Percentiles rank a stretch among this genome's conserved stretches.
Conservation (phyloP, 2,797 vertebrate species). For the Anisognathus igniventris region DNA sequence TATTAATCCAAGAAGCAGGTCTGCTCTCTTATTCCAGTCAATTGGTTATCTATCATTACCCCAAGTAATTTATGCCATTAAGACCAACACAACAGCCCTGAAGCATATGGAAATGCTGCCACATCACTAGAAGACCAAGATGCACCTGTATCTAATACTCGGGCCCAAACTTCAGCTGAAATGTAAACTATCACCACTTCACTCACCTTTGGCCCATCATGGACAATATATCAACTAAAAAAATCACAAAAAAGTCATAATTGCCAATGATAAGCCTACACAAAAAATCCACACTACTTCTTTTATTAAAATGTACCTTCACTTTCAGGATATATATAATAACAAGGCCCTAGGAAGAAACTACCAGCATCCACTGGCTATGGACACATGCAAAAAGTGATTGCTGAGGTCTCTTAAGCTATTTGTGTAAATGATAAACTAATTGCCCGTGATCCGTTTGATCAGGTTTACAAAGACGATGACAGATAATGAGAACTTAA, state of each 20-base stretch:
- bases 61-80: constrained; percentile 12
- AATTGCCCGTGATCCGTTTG: not conserved
- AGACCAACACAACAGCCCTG: not conserved
- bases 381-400: not conserved
- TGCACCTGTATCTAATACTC: not conserved
- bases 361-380: not conserved
- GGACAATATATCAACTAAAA: not conserved
- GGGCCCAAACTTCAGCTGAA: not conserved
- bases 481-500: not conserved
- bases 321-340: not conserved
- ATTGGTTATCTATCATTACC: not conserved
- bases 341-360: not conserved
- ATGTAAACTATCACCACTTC: not conserved
- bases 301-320: not conserved
- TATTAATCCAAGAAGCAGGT: not conserved
- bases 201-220: not conserved
- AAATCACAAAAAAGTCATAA: not conserved
- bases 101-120: not conserved
- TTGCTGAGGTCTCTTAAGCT: not conserved
- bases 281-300: not conserved
- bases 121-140: not conserved
- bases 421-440: not conserved
- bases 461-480: not conserved
- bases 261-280: not conserved
- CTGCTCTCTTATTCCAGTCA: not conserved